Evolutionary conservation across 2,113 vertebrate genomes (phyloP).

Genomic region (Leiothrix lutea): DNA sequence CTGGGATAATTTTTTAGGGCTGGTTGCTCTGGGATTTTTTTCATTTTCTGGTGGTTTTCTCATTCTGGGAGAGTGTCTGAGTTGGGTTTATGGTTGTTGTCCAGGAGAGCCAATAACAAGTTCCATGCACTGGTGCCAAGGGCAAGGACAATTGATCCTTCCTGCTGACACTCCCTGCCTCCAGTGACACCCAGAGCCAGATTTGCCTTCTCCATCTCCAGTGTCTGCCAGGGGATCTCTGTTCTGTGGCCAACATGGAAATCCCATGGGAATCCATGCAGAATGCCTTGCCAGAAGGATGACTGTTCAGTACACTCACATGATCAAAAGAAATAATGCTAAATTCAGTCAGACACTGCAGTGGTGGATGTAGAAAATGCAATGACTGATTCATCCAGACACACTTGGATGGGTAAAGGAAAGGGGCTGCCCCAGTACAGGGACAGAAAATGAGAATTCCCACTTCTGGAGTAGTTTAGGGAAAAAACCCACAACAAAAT

Average conservation of each 20-base stretch:
- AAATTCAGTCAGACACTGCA: background rate
- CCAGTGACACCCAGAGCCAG: background rate
- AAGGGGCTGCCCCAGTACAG: background rate
- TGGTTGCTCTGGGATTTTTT: background rate
- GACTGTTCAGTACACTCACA: background rate
- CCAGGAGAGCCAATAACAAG: background rate
- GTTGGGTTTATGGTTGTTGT: background rate
- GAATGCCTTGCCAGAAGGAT: background rate
- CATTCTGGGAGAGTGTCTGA: background rate
- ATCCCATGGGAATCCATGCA: background rate
- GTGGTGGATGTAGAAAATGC: background rate
- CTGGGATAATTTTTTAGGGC: background rate
- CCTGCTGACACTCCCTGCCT: background rate
- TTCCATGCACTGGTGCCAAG: fast-evolving
- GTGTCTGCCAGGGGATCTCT: background rate
- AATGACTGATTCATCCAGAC: background rate
- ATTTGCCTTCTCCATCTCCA: background rate
- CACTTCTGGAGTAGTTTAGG: background rate
- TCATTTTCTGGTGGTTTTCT: background rate
- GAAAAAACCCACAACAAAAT: background rate
- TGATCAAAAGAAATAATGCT: background rate
- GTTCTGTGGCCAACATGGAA: background rate
- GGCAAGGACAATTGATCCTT: background rate
- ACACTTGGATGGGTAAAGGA: background rate
- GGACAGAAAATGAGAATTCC: background rate